phyloP scores from a whole-genome alignment of 2,113 vertebrate species.

The Chiloscyllium plagiosum region DNA sequence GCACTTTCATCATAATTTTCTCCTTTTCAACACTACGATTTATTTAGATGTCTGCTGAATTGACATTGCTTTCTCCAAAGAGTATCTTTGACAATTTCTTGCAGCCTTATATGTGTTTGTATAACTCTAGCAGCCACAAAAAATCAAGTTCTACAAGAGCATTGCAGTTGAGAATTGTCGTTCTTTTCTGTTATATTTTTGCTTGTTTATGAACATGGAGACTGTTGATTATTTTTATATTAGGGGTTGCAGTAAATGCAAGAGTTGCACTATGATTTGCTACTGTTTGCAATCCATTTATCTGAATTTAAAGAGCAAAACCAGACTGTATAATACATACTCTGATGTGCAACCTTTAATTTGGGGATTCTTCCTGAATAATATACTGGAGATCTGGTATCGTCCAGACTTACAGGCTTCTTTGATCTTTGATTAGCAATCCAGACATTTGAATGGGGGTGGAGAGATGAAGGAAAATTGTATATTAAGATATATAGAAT shows the following conservation, averaged over 20 bases:
- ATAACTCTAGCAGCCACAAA: not conserved
- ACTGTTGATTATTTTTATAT: not conserved
- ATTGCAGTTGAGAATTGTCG: not conserved
- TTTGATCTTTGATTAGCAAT: slow-evolving; percentile 7
- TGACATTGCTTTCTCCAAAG: not conserved
- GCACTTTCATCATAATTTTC: not conserved
- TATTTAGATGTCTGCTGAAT: not conserved
- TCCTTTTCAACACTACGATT: not conserved
- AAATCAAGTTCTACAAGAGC: not conserved
- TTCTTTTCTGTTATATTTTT: not conserved
- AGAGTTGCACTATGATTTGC: not conserved
- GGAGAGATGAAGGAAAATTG: not conserved
- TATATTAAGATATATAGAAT: not conserved
- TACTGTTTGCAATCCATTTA: not conserved
- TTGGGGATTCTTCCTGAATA: not conserved
- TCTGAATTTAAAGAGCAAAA: not conserved
- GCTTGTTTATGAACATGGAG: not conserved
- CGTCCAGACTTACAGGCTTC: not conserved
- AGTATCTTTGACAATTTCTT: not conserved
- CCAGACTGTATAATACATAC: not conserved
- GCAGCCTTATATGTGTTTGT: not conserved
- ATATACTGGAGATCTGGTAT: not conserved
- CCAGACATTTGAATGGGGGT: not conserved
- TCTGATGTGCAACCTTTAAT: not conserved
- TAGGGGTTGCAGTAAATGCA: not conserved